Percentiles rank a stretch among this genome's conserved stretches.
Evolutionary conservation across 2,797 vertebrate species (phyloP).

Genomic region (Spheniscus humboldti): DNA sequence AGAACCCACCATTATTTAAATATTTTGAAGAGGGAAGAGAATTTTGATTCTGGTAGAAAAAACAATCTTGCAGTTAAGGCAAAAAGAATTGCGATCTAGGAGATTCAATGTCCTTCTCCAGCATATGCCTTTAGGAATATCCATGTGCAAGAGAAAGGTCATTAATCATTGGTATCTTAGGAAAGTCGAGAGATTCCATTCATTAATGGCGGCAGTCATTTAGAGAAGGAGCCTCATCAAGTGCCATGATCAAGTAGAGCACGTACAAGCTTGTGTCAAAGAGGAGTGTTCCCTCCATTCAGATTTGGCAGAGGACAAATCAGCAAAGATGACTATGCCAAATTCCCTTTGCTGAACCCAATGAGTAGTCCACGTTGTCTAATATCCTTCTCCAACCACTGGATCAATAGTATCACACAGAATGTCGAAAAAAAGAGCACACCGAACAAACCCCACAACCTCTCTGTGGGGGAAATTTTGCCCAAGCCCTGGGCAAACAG

Average conservation of each 20-base stretch:
- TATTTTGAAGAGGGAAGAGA: not conserved
- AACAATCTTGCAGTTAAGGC: not conserved
- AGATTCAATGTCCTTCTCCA: not conserved
- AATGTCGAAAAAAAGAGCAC: not conserved
- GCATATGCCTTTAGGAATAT: rapidly evolving
- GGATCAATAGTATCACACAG: not conserved
- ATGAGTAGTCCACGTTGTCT: rapidly evolving
- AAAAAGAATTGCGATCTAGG: not conserved
- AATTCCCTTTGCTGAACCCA: not conserved
- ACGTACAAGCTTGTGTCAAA: not conserved
- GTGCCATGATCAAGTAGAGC: not conserved
- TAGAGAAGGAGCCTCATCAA: not conserved
- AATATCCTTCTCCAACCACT: not conserved
- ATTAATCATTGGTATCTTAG: not conserved
- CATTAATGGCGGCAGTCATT: not conserved
- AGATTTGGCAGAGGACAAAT: not conserved
- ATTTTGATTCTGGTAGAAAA: not conserved
- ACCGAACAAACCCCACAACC: not conserved
- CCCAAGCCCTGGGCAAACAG: not conserved
- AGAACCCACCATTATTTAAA: not conserved
- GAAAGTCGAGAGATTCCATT: not conserved
- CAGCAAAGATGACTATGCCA: not conserved
- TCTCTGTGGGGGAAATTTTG: not conserved
- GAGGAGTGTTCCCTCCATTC: not conserved
- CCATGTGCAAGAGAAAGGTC: not conserved